phyloP scores from a whole-genome alignment of 2,797 vertebrate species.

The Gambusia yucatana region DNA sequence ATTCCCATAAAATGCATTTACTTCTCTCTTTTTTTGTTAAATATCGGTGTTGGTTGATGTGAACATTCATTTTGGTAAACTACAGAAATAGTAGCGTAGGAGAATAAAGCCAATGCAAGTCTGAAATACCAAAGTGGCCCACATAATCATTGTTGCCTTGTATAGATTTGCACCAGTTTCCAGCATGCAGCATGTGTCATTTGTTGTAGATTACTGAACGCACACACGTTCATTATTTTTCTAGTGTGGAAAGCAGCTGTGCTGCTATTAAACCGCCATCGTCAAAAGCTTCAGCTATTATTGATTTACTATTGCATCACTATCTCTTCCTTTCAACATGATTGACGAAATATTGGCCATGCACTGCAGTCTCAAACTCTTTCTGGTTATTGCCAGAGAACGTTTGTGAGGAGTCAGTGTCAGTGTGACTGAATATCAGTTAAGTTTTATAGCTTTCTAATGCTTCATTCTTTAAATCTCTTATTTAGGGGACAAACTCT shows the following conservation, averaged over 20 bases:
- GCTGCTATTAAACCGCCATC: neutral
- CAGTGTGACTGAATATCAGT: neutral
- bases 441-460: neutral
- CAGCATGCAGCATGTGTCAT: neutral
- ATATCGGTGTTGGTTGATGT: conserved; percentile 25
- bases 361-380: neutral
- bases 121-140: conserved; percentile 5
- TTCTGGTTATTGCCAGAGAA: neutral
- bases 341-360: neutral
- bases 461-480: neutral
- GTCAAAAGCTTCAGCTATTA: neutral
- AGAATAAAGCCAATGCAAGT: conserved; percentile 24
- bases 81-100: conserved; percentile 3
- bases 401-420: neutral
- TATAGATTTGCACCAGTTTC: neutral
- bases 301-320: conserved; percentile 8
- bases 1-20: conserved; percentile 19
- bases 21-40: neutral
- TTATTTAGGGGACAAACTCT: neutral
- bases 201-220: neutral
- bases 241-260: neutral
- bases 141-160: neutral
- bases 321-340: neutral
- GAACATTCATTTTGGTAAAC: conserved; percentile 34
- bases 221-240: conserved; percentile 5